Base-by-base conservation (phyloP, 2,113 vertebrate genomes). In the Tragulus kanchil region DNA sequence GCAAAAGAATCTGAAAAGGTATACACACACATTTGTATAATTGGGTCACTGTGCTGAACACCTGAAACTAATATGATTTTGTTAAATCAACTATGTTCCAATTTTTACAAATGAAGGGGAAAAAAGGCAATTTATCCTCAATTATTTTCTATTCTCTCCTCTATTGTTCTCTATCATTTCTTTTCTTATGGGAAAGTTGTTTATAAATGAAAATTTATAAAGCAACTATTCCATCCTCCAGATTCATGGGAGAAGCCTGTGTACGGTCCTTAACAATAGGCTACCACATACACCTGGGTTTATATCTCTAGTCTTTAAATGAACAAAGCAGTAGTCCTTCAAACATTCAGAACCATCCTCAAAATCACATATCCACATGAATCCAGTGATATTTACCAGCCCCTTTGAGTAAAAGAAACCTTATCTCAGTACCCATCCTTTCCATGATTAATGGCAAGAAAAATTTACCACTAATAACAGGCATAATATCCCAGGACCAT, bases 111-210 rank as follows among this genome's bases (percentile, higher is more conserved):
- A 31, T 78, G 48, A 78, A 31, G 75, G 4, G n/a, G n/a, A 6
- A 78, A 78, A 84, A 92, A 95, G 59, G 52, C 56, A 86, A 91
- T 77, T 81, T 61, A 61, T 71, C 54, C 62, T 31, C 78, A 84
- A 92, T 88, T 65, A 89, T 36, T 85, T 94, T 94, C 95, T 93
- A 82, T 48, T 52, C 69, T 81, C 73, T 52, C 52, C 42, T 77
- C n/a, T 45, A 28, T 5, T 45, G 48, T 85, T 90, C 54, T 75
- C 67, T 75, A 52, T 50, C 16, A 48, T 67, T 25, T n/a, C 19
- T n/a, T n/a, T 75, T 94, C 59, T 73, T 86, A 54, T 25, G 9
- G 58, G 50, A 79, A 93, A 94, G 42, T 14, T 79, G 36, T 54
- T 78, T 78, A 59, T 58, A 90, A 69, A 50, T 14, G 26, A 77